Evolutionary conservation across 2,113 vertebrate species (phyloP).

Genomic region (Alligator mississippiensis): DNA sequence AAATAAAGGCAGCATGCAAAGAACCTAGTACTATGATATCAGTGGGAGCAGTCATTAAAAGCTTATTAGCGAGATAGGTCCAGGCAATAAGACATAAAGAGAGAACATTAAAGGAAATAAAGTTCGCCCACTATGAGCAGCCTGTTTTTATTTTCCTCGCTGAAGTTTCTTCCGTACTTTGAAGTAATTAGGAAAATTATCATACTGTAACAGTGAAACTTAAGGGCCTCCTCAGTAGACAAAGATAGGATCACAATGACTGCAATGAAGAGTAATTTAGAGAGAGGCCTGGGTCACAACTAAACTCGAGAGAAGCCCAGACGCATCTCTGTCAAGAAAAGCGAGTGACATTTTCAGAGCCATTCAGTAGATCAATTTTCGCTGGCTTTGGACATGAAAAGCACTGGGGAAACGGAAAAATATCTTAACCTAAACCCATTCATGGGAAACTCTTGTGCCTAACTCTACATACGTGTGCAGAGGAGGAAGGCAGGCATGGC

Average conservation of each 20-base stretch:
- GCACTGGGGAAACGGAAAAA: neutral
- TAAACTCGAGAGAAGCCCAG: neutral
- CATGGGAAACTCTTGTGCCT: neutral
- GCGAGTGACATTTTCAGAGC: neutral
- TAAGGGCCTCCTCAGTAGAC: neutral
- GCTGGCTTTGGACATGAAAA: fast-evolving
- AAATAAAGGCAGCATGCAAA: constrained; percentile 46
- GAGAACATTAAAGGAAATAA: neutral
- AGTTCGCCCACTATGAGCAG: neutral
- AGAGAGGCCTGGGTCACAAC: neutral
- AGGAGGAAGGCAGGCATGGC: too few relatives aligned
- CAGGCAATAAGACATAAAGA: constrained; percentile 34
- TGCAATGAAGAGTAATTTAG: neutral
- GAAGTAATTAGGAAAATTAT: constrained; percentile 5
- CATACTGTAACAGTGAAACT: neutral
- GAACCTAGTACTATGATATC: neutral
- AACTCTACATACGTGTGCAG: neutral
- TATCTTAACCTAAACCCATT: neutral
- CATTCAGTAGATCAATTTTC: neutral
- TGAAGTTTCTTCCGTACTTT: neutral
- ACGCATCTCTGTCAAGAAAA: neutral
- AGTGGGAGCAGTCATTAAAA: constrained; percentile 62
- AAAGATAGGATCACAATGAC: neutral
- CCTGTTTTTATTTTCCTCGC: neutral
- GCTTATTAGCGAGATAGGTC: constrained; percentile 59